Conservation (phyloP, 1,140 invertebrate species). For the Bombus consobrinus region DNA sequence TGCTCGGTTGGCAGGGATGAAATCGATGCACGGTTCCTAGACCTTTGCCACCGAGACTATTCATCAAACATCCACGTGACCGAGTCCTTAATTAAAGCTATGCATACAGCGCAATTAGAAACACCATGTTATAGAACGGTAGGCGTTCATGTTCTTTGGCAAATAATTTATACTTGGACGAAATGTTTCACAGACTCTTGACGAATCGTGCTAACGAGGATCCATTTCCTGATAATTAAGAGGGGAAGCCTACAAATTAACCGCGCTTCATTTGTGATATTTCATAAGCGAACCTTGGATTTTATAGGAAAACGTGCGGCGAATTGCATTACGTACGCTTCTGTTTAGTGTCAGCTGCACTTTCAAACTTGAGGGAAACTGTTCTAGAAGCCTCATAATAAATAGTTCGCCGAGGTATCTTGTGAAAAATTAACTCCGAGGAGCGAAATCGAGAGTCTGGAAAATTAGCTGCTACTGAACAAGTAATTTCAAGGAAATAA, state of each 20-base stretch:
- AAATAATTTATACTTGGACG: conserved; percentile 5
- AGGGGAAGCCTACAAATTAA: no score
- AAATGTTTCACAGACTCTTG: background rate
- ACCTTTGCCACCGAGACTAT: conserved; percentile 72
- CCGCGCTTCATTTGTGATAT: conserved; percentile 21
- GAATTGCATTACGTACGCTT: background rate
- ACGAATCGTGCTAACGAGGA: conserved; percentile 33
- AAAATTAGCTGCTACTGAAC: background rate
- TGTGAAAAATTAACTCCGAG: background rate
- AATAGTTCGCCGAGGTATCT: background rate
- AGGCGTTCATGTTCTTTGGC: conserved; percentile 10
- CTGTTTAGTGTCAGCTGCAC: background rate
- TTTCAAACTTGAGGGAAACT: background rate
- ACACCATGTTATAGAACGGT: background rate
- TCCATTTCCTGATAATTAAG: conserved; percentile 27
- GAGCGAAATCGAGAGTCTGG: background rate
- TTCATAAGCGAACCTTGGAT: background rate
- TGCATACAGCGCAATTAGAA: conserved; percentile 70
- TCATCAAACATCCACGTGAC: conserved; percentile 68
- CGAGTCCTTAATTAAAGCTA: conserved; percentile 71
- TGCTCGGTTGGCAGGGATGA: conserved; percentile 62
- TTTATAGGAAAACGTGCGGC: no score
- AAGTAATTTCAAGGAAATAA: background rate
- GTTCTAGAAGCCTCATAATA: background rate
- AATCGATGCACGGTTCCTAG: conserved; percentile 69